Base-by-base conservation (phyloP, 2,888 invertebrate genomes). In the Priocnemis perturbator region DNA sequence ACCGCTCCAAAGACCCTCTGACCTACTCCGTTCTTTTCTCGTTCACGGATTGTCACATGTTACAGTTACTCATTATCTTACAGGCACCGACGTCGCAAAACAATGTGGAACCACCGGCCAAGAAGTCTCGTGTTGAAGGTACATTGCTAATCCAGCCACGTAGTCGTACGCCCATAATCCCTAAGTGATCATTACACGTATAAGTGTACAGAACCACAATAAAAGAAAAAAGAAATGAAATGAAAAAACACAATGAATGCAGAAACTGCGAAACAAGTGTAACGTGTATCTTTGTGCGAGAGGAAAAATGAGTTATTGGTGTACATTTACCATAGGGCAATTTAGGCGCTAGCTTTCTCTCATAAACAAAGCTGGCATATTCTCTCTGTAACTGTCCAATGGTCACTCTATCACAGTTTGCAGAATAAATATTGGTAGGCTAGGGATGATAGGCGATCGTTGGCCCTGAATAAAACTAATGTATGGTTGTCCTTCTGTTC, bases 401-500 rank as follows among this genome's bases (percentile, higher is more conserved):
- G 76, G 73, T 80, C 74, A 37, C 37, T 26, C 26, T 71, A 71
- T 77, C 65, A 69, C 77, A 80, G 76, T 81, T 81, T 78, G 37
- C 76, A 77, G 69, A 77, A 68, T 80, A 74, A 76, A 72, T 82
- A 73, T 82, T 74, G 77, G 77, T 84, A 83, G 83, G 83, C 79
- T 86, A 86, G 85, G 84, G 84, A 37, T 81, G 76, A 78, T 83
- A 79, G 82, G 78, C 81, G 79, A 84, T 71, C 76, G 78, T 81
- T 83, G 85, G 83, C 85, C 85, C 84, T 83, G 76, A 85, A 84
- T 84, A 84, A 88, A 86, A 90, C 90, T 90, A 90, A 90, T 90
- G 86, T 88, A 87, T 88, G 86, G 88, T 89, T 89, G 90, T 90
- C 89, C 89, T 90, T 90, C 89, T 90, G 90, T 90, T 90, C 90